These are phyloP conservation scores for Erythrocercus mccallii DNA, from an alignment of 2,113 vertebrate species.

Conservation along the genomic window DNA sequence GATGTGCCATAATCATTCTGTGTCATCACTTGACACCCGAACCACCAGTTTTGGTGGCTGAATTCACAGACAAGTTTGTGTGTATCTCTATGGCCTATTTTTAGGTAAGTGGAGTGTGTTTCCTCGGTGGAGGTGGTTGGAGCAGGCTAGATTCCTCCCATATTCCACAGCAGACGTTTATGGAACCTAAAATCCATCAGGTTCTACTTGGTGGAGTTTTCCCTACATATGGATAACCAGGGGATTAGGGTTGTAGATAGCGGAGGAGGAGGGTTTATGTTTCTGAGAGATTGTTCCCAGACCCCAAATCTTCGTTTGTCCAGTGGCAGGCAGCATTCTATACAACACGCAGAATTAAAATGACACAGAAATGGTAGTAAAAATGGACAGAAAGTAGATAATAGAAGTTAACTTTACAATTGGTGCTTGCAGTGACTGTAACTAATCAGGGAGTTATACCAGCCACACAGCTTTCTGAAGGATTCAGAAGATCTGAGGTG, in stretches of 20 bases:
- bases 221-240: neutral
- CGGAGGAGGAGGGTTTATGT: neutral
- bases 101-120: neutral
- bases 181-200: neutral
- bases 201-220: neutral
- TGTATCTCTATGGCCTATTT: neutral
- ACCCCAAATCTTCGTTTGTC: neutral
- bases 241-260: rapidly evolving
- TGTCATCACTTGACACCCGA: neutral
- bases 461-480: neutral
- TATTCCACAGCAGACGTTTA: neutral
- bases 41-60: neutral
- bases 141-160: neutral
- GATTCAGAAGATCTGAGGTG: too few relatives aligned
- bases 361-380: rapidly evolving
- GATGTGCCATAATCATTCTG: neutral
- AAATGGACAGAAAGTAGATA: neutral
- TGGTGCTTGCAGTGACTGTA: neutral
- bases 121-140: rapidly evolving
- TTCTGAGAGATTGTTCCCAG: neutral
- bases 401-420: neutral
- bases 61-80: neutral
- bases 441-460: neutral
- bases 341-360: neutral
- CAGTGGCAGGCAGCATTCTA: neutral